Evolutionary conservation across 2,113 vertebrate species (phyloP), one percentile per base, ranked within the genome.

Genomic region (Xenotilapia longispinis): DNA sequence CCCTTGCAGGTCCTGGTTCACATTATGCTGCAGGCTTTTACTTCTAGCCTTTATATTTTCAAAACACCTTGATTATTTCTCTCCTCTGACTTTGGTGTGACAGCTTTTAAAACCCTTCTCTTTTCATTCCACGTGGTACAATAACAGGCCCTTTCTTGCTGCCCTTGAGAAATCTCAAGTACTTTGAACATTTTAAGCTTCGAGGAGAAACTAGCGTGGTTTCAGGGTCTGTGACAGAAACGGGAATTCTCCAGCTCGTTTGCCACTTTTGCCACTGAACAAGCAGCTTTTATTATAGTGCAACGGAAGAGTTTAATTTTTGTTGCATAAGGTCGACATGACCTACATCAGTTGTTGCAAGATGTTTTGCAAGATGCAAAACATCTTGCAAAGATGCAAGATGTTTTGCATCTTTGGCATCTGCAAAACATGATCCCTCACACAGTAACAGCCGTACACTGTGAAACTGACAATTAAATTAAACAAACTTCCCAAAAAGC

Each of bases 41-140:
- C 80, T 55, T 92, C 68, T 21, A 53, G 89, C 94, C 93, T 94
- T 94, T 94, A 94, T 81, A 92, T 94, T 95, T 78, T 93, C 86
- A 93, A 88, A 92, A 92, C 84, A 94, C 90, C 87, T 82, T 90
- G 86, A 96, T 94, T 95, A 92, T 92, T 96, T 94, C 88, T 83
- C 63, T 91, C 86, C 58, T 88, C 90, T 93, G 92, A 93, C 84
- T 92, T 92, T 88, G 83, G 88, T 85, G 91, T 81, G 82, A 90
- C 93, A 87, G 85, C 63, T 93, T 91, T 91, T 87, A 90, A 94
- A 90, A 84, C 89, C 85, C 55, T 84, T 80, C 89, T 90, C 14
- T 83, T 88, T 91, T 49, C 81, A 68, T 87, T 89, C 93, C 85
- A 82, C 82, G 45, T 26, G 26, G 53, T 45, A 91, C 82, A 94